Percentiles rank a stretch among this genome's conserved stretches.
These are phyloP conservation scores for Archivesica marissinica DNA, from an alignment of 1,140 invertebrate genomes.

Conservation along the genomic window DNA sequence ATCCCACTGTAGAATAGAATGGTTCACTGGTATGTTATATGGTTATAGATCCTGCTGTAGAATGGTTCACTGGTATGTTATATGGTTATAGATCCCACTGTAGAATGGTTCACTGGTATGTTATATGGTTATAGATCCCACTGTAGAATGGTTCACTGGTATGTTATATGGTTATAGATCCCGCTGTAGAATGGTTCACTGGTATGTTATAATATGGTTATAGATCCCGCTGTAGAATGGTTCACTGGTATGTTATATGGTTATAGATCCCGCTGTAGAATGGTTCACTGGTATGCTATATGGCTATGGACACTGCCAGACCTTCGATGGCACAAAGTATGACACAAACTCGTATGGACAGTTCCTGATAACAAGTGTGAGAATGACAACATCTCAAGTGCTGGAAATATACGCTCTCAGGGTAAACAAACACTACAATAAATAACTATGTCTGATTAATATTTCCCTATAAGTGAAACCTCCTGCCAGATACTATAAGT, in stretches of 20 bases:
- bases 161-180: too few species aligned
- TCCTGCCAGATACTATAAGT: too few species aligned
- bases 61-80: too few species aligned
- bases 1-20: conserved; percentile 26
- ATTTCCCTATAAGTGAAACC: not conserved
- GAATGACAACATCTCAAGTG: conserved; percentile 14
- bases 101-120: too few species aligned
- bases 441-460: not conserved
- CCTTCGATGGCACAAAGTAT: conserved; percentile 69
- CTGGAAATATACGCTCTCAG: conserved; percentile 42
- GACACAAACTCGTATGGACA: conserved; percentile 63
- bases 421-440: conserved; percentile 10
- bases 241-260: too few species aligned
- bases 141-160: conserved; percentile 37
- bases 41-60: too few species aligned
- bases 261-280: conserved; percentile 23
- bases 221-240: too few species aligned
- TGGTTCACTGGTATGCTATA: conserved; percentile 56
- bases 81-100: too few species aligned
- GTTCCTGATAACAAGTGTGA: conserved; percentile 57
- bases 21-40: too few species aligned
- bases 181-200: too few species aligned
- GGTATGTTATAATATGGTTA: too few species aligned
- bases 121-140: conserved; percentile 7
- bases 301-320: conserved; percentile 63